Conservation (phyloP, 2,797 vertebrate species). For the Phataginus tricuspis region DNA sequence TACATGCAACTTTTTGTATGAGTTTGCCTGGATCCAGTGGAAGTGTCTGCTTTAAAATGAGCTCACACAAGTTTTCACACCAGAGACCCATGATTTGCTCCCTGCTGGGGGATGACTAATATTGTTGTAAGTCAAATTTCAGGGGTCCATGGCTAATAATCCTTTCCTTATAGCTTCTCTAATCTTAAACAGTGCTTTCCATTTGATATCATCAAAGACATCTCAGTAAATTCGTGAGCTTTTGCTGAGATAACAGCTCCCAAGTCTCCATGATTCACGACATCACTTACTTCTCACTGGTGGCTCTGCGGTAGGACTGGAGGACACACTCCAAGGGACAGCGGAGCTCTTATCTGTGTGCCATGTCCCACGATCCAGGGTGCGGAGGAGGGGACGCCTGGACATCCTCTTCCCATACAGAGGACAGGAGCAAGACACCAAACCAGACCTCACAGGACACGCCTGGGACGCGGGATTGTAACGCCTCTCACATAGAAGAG, state of each 20-base stretch:
- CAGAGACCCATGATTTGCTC: not conserved
- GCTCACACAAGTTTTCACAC: not conserved
- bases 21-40: not conserved
- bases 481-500: rapidly evolving
- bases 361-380: rapidly evolving
- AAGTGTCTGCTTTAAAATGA: not conserved
- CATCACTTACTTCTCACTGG: not conserved
- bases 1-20: not conserved
- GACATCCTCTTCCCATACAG: not conserved
- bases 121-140: not conserved
- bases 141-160: not conserved
- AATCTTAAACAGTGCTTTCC: not conserved
- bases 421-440: not conserved
- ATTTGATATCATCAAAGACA: not conserved
- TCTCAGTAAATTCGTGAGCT: not conserved
- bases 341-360: rapidly evolving
- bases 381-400: rapidly evolving
- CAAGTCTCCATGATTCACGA: not conserved
- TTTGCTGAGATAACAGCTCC: not conserved
- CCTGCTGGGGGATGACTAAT: not conserved
- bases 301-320: rapidly evolving
- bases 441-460: not conserved
- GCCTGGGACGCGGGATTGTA: too few relatives aligned
- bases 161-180: not conserved
- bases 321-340: rapidly evolving